Percentiles rank a stretch among this genome's conserved stretches.
phyloP scores from a whole-genome alignment of 2,113 vertebrate species.

The Cisticola juncidis region DNA sequence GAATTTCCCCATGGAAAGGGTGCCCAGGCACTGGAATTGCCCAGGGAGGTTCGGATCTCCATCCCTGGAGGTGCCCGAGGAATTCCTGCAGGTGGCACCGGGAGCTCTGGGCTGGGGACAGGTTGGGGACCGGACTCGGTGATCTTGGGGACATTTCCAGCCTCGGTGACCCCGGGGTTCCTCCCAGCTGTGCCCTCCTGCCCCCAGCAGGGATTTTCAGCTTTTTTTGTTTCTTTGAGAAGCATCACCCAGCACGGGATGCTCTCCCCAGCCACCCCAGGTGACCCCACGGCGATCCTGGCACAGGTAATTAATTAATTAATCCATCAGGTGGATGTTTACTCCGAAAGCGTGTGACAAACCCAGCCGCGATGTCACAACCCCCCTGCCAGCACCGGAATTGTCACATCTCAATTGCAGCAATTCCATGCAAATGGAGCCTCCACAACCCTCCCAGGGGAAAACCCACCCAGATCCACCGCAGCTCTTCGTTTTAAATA shows the following conservation, averaged over 20 bases:
- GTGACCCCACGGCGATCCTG: not conserved
- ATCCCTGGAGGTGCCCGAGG: not conserved
- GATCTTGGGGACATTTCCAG: not conserved
- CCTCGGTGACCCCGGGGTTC: accelerated
- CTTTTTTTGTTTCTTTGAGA: not conserved
- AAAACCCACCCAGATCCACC: accelerated
- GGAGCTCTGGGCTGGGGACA: not conserved
- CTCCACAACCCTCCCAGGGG: not conserved
- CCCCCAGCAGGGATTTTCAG: not conserved
- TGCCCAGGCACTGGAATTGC: not conserved
- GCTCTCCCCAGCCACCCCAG: not conserved
- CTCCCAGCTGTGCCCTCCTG: not conserved
- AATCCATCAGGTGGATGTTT: not conserved
- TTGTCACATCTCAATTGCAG: not conserved
- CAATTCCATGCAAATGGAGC: not conserved
- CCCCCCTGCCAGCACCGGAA: not conserved
- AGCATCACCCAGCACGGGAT: not conserved
- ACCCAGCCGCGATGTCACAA: not conserved
- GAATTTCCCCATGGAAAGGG: not conserved
- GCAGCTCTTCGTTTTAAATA: accelerated
- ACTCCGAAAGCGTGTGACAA: not conserved
- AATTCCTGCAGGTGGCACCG: not conserved
- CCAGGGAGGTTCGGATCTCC: not conserved
- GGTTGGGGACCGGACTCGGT: accelerated
- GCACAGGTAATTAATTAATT: not conserved